Conservation (phyloP, 1,140 invertebrate species). For the Argopecten irradians region DNA sequence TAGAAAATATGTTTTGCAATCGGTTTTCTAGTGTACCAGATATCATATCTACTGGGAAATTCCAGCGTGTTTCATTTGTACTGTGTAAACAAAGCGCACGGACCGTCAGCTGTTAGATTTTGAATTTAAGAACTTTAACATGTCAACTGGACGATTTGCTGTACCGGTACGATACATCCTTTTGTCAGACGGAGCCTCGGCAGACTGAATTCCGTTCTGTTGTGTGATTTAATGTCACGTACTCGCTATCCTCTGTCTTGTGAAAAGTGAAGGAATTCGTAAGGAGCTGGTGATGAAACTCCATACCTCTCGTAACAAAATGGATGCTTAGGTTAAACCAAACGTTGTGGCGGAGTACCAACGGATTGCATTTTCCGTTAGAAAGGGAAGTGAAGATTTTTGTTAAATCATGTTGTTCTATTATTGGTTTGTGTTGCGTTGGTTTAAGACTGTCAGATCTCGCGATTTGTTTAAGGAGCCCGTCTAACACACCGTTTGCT, state of each 20-base stretch:
- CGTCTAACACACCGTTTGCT: conserved; percentile 23
- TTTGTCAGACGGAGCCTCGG: background rate
- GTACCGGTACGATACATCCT: conserved; percentile 27
- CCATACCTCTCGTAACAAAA: conserved; percentile 25
- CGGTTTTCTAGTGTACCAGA: conserved; percentile 25
- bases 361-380: background rate
- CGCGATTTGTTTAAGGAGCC: background rate
- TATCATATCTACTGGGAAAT: background rate
- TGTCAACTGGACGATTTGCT: conserved; percentile 30
- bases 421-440: conserved; percentile 19
- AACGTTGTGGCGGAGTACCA: conserved; percentile 20
- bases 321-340: no score
- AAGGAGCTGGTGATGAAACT: background rate
- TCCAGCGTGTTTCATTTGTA: background rate
- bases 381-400: conserved; percentile 37
- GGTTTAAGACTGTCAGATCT: background rate
- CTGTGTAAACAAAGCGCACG: conserved; percentile 32
- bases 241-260: conserved; percentile 26
- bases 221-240: conserved; percentile 20
- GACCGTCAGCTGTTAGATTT: conserved; percentile 23
- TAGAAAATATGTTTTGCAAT: conserved; percentile 20
- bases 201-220: conserved; percentile 19
- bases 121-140: conserved; percentile 28
- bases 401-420: background rate
- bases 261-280: conserved; percentile 28